Evolutionary conservation across 2,797 vertebrate genomes (phyloP).

Genomic region (Lepidocolaptes lacrymiger): DNA sequence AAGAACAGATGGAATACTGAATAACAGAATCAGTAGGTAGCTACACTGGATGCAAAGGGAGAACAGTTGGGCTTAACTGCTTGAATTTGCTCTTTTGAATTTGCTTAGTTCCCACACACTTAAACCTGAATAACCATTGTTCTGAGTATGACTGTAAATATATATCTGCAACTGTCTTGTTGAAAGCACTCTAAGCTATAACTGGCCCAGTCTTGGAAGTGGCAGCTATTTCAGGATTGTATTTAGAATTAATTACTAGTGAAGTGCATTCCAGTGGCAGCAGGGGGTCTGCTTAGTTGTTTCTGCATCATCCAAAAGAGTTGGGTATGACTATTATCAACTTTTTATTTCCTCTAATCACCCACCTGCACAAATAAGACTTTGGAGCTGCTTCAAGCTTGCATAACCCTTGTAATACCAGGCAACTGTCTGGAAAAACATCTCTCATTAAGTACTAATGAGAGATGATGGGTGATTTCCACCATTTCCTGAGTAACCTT

Average conservation of each 20-base stretch:
- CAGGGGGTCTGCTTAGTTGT: constrained; percentile 38
- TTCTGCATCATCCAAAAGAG: constrained; percentile 41
- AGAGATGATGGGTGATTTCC: constrained; percentile 56
- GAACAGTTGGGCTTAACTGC: background rate
- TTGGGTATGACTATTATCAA: constrained; percentile 37
- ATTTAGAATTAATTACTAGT: constrained; percentile 63
- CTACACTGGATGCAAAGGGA: background rate
- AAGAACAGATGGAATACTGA: constrained; percentile 40
- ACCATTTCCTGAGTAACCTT: constrained; percentile 60
- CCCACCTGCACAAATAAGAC: constrained; percentile 64
- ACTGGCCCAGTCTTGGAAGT: background rate
- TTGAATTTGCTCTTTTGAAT: constrained; percentile 44
- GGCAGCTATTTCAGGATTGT: constrained; percentile 36
- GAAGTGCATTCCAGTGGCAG: constrained; percentile 49
- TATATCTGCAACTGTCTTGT: constrained; percentile 36
- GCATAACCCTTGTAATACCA: constrained; percentile 41
- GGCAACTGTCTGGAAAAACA: constrained; percentile 58
- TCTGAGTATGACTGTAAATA: constrained; percentile 44
- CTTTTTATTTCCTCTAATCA: constrained; percentile 56
- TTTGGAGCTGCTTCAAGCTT: constrained; percentile 58
- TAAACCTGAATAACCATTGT: constrained; percentile 41
- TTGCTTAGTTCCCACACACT: constrained; percentile 25
- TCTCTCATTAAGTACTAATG: constrained; percentile 64
- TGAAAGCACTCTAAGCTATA: constrained; percentile 38
- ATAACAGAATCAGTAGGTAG: constrained; percentile 30